Base-by-base conservation (phyloP, 2,888 invertebrate genomes). In the Drosophila austrosaltans region DNA sequence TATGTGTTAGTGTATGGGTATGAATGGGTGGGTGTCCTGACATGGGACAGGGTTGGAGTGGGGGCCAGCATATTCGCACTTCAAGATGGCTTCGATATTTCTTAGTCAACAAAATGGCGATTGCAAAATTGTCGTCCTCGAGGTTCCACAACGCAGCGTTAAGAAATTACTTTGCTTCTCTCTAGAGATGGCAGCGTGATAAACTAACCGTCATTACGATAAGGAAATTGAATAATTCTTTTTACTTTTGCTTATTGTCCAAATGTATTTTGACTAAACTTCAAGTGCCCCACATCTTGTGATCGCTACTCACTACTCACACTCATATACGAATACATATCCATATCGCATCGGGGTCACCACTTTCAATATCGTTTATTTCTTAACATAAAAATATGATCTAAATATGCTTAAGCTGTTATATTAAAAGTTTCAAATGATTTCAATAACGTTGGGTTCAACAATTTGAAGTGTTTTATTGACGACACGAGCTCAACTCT, bases 71-170 rank as follows among this genome's bases (percentile, higher is more conserved):
- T 88, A 87, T 79, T 88, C 84, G 87, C 82, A 87, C 84, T 89
- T 87, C 80, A 86, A 86, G 79, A 85, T 89, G 79, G 85, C 89
- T 88, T 87, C 85, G 85, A 86, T 88, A 89, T 89, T 86, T 89
- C 89, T 89, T 89, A 88, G 85, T 85, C 85, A 85, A 85, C 87
- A 83, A 83, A 88, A 88, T 88, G 88, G 84, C 85, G 77, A 87
- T 85, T 85, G 84, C 88, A 85, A 88, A 88, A 87, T 78, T 81
- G 87, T 81, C 88, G 86, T 81, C 73, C 79, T 80, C 63, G 76
- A 69, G 61, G 58, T 67, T 69, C 71, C 60, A 69, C 72, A 68
- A 58, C 68, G 85, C 72, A 78, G 82, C 86, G 83, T 78, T 84
- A 84, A 84, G 84, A 85, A 84, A 84, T 85, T 88, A 86, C 88